Conservation (phyloP, 1,140 invertebrate genomes). For the Bombus waltoni region DNA sequence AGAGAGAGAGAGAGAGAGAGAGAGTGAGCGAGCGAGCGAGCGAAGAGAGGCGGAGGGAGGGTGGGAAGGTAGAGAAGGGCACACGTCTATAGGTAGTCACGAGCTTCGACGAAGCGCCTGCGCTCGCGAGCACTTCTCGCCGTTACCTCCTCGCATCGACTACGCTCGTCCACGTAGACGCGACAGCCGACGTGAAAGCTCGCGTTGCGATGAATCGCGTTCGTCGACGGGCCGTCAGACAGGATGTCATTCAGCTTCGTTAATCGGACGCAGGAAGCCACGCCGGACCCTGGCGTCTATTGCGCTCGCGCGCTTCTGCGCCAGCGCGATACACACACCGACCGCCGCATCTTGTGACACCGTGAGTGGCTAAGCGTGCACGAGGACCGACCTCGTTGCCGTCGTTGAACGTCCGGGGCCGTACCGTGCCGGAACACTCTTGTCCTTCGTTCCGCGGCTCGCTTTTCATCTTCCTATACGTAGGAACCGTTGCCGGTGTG, state of each 20-base stretch:
- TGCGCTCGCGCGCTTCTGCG: slow-evolving; percentile 42
- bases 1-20: not conserved
- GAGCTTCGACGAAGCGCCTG: slow-evolving; percentile 64
- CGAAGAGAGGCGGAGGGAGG: not conserved
- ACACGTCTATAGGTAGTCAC: slow-evolving; percentile 56
- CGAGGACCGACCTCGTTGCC: not conserved
- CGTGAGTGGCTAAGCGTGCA: not conserved
- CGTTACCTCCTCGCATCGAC: slow-evolving; percentile 57
- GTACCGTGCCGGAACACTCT: not conserved
- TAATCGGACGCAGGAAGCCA: slow-evolving; percentile 46
- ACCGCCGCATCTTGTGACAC: not conserved
- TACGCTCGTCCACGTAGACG: slow-evolving; percentile 47
- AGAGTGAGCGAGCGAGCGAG: not conserved
- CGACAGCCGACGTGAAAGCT: slow-evolving; percentile 65
- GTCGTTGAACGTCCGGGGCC: not conserved
- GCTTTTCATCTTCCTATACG: too few relatives aligned
- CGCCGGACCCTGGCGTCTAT: slow-evolving; percentile 44
- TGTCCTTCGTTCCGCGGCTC: not conserved
- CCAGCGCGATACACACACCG: slow-evolving; percentile 31
- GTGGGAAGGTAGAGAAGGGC: slow-evolving; percentile 38
- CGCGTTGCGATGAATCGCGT: slow-evolving; percentile 59
- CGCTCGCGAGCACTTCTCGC: slow-evolving; percentile 60
- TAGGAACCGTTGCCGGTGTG: too few relatives aligned
- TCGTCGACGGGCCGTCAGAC: slow-evolving; percentile 47
- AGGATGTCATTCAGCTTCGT: slow-evolving; percentile 48